Percentiles rank a stretch among this genome's conserved stretches.
phyloP scores from a whole-genome alignment of 2,797 vertebrate species.

The Numenius phaeopus region DNA sequence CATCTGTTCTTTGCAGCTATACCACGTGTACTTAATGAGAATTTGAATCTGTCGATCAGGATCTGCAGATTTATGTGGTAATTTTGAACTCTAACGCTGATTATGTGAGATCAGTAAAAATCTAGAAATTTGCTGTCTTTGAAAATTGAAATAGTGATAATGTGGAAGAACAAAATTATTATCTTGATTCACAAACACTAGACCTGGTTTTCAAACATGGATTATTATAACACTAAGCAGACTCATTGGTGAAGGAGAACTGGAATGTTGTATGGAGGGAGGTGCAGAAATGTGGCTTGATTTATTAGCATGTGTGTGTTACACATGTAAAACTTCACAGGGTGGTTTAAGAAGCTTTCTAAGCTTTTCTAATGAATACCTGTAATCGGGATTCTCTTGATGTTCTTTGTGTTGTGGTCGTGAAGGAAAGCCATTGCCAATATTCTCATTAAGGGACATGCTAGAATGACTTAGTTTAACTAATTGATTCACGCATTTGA shows the following conservation, averaged over 20 bases:
- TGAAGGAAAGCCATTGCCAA: not conserved
- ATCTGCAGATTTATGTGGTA: slow-evolving; percentile 20
- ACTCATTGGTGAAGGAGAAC: slow-evolving; percentile 15
- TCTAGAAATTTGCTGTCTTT: slow-evolving; percentile 50
- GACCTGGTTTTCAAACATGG: slow-evolving; percentile 36
- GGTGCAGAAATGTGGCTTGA: not conserved
- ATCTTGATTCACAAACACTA: not conserved
- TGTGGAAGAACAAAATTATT: slow-evolving; percentile 18
- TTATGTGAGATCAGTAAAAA: slow-evolving; percentile 47
- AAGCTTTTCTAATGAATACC: slow-evolving; percentile 20
- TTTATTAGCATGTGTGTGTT: not conserved
- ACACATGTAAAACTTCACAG: not conserved
- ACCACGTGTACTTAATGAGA: slow-evolving; percentile 22
- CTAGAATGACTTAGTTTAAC: not conserved
- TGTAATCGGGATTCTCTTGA: slow-evolving; percentile 16
- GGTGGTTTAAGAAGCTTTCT: slow-evolving; percentile 25
- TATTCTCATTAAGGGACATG: not conserved
- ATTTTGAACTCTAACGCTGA: slow-evolving; percentile 46
- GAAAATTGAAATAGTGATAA: slow-evolving; percentile 25
- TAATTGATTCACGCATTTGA: not conserved
- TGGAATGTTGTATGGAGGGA: not conserved
- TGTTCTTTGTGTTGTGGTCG: not conserved
- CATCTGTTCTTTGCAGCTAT: slow-evolving; percentile 31
- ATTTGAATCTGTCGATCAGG: slow-evolving; percentile 29
- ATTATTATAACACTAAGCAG: slow-evolving; percentile 1